Evolutionary conservation across 2,888 invertebrate genomes (phyloP).

Genomic region (Eugnorisma glareosa): DNA sequence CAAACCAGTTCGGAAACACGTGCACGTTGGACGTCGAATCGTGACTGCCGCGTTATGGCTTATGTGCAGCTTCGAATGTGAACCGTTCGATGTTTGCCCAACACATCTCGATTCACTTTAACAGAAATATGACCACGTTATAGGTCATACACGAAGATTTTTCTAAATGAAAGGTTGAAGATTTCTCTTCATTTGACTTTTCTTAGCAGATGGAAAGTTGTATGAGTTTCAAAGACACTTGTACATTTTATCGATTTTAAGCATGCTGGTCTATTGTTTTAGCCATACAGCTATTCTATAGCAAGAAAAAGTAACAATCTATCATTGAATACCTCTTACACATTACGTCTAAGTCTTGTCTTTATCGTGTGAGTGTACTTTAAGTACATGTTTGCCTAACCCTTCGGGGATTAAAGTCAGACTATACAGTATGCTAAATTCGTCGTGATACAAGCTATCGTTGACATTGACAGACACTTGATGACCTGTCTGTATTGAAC

Average conservation of each 20-base stretch:
- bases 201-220: background rate
- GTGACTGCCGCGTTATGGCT: constrained; percentile 81
- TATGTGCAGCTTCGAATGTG: constrained; percentile 53
- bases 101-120: constrained; percentile 52
- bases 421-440: background rate
- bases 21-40: constrained; percentile 76
- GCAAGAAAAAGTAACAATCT: background rate
- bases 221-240: background rate
- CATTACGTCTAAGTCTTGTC: constrained; percentile 1
- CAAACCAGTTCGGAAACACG: constrained; percentile 79
- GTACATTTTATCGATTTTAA: background rate
- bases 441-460: constrained; percentile 5
- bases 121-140: constrained; percentile 33
- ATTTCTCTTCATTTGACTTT: background rate
- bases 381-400: background rate
- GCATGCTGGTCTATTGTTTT: background rate
- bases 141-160: constrained; percentile 8
- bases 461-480: constrained; percentile 35
- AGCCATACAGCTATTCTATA: background rate
- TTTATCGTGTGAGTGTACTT: background rate
- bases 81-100: constrained; percentile 51
- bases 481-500: constrained; percentile 37
- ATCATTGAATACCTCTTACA: background rate
- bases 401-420: background rate
- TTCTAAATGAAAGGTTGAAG: background rate